Percentiles rank a stretch among this genome's conserved stretches.
phyloP scores from a whole-genome alignment of 2,113 vertebrate genomes.

The Motacilla alba region DNA sequence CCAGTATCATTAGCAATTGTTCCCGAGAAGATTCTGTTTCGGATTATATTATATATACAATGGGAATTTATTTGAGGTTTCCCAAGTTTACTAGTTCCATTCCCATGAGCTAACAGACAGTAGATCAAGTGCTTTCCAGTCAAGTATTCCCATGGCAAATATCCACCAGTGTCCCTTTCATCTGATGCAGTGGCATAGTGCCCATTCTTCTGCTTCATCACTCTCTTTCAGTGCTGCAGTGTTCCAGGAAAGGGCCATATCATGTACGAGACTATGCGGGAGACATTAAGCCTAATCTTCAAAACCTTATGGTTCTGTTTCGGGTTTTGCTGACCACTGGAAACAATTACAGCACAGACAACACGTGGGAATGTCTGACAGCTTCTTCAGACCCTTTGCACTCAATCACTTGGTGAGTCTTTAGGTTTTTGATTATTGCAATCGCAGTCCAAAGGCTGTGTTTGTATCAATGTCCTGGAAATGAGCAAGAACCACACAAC shows the following conservation, averaged over 20 bases:
- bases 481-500: neutral
- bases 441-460: neutral
- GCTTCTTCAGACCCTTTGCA: conserved; percentile 16
- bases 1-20: conserved; percentile 43
- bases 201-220: conserved; percentile 68
- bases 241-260: conserved; percentile 53
- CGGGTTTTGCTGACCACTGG: conserved; percentile 47
- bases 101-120: conserved; percentile 68
- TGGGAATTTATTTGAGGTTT: conserved; percentile 70
- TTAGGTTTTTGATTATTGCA: neutral
- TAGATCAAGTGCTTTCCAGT: conserved; percentile 68
- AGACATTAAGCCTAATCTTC: conserved; percentile 43
- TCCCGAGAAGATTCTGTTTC: conserved; percentile 41
- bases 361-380: conserved; percentile 43
- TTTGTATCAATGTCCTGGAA: neutral
- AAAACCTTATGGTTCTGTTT: conserved; percentile 57
- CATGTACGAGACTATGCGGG: neutral
- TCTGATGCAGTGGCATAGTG: conserved; percentile 59
- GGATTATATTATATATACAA: conserved; percentile 63
- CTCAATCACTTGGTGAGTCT: neutral
- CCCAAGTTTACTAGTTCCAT: conserved; percentile 66
- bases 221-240: conserved; percentile 17
- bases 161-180: conserved; percentile 68
- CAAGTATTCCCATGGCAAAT: conserved; percentile 70
- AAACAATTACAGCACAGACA: conserved; percentile 62